phyloP scores from a whole-genome alignment of 2,797 vertebrate species.

The Euthynnus affinis region DNA sequence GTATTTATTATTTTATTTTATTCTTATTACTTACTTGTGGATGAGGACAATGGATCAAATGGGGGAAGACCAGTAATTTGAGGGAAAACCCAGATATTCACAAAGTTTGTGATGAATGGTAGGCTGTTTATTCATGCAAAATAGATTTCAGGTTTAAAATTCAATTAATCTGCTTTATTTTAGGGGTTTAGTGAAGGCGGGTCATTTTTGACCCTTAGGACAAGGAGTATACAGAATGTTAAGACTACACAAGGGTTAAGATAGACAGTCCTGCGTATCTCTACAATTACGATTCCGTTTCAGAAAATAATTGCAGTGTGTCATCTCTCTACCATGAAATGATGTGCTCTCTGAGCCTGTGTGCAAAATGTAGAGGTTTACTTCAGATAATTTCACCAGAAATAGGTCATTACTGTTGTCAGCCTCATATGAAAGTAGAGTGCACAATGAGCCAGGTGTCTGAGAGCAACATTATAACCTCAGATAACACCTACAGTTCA shows the following conservation, averaged over 20 bases:
- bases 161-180: too few species aligned
- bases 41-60: too few species aligned
- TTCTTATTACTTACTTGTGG: too few species aligned
- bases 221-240: too few species aligned
- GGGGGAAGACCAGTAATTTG: too few species aligned
- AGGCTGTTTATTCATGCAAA: too few species aligned
- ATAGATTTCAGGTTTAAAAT: too few species aligned
- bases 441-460: constrained; percentile 47
- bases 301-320: constrained; percentile 53
- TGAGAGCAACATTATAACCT: constrained; percentile 42
- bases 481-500: constrained; percentile 51
- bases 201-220: too few species aligned
- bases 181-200: too few species aligned
- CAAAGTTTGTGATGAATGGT: too few species aligned
- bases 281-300: constrained; percentile 65
- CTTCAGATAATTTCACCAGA: constrained; percentile 50
- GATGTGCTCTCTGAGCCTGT: constrained; percentile 47
- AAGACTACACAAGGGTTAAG: constrained; percentile 1
- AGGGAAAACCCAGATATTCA: too few species aligned
- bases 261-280: constrained; percentile 53
- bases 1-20: too few species aligned
- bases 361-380: constrained; percentile 49
- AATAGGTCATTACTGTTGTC: constrained; percentile 52
- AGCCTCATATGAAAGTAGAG: constrained; percentile 20
- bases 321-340: constrained; percentile 68